These are phyloP conservation scores for Amphipyra berbera DNA, from an alignment of 2,888 invertebrate species.

Conservation along the genomic window DNA sequence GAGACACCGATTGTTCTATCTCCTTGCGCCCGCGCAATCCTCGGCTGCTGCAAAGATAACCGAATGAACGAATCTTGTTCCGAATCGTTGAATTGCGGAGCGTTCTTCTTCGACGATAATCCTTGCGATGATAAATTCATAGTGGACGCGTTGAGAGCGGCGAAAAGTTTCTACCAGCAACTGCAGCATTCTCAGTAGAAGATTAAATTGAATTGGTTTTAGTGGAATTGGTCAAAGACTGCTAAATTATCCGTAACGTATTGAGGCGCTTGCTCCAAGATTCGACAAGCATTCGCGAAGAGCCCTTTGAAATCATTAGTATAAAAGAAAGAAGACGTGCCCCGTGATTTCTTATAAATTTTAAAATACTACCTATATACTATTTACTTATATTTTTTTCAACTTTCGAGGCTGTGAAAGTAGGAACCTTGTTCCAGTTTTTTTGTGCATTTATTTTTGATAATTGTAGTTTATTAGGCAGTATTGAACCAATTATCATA, in stretches of 20 bases:
- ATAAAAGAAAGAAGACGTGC: neutral
- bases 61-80: constrained; percentile 91
- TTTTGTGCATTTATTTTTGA: constrained; percentile 2
- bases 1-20: constrained; percentile 76
- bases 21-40: constrained; percentile 93
- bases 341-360: neutral
- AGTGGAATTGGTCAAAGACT: constrained; percentile 26
- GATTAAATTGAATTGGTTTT: constrained; percentile 16
- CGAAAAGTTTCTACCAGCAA: constrained; percentile 78
- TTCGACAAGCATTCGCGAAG: neutral
- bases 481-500: constrained; percentile 7
- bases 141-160: constrained; percentile 88
- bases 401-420: constrained; percentile 19
- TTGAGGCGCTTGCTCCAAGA: neutral
- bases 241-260: constrained; percentile 13
- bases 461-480: constrained; percentile 8
- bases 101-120: constrained; percentile 93
- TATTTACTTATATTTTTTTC: neutral
- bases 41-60: constrained; percentile 92
- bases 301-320: neutral
- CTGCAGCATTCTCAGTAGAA: constrained; percentile 53
- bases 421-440: constrained; percentile 29
- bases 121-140: constrained; percentile 92
- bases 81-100: constrained; percentile 92
- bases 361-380: neutral